phyloP scores from a whole-genome alignment of 2,888 invertebrate genomes.

The Cephus pygmeus region DNA sequence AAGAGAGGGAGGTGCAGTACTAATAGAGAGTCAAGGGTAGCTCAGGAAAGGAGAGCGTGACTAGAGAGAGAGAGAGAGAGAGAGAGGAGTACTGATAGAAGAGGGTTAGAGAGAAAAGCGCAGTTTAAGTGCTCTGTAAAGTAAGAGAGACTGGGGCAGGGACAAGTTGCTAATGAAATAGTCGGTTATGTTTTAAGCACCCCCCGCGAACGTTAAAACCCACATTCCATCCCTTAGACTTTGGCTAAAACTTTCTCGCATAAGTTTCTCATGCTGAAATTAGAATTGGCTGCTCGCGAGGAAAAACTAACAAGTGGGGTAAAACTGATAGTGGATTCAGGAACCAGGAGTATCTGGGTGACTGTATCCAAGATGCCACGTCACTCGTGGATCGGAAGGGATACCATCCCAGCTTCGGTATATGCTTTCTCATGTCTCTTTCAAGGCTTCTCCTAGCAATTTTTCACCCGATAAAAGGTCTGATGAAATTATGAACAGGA shows the following conservation, averaged over 20 bases:
- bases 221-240: not conserved
- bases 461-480: not conserved
- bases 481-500: not conserved
- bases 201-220: conserved; percentile 15
- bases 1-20: conserved; percentile 14
- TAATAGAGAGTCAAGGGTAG: conserved; percentile 10
- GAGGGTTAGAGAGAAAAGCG: not conserved
- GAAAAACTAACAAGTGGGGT: not conserved
- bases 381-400: not conserved
- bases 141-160: conserved; percentile 24
- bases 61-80: conserved; percentile 24
- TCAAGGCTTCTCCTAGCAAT: not conserved
- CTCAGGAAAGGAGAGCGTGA: conserved; percentile 9
- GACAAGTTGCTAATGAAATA: conserved; percentile 51
- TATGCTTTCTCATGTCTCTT: not conserved
- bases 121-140: conserved; percentile 6
- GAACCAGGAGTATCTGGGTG: not conserved
- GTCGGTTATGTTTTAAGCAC: conserved; percentile 50
- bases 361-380: not conserved
- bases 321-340: not conserved
- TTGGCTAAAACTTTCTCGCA: not conserved
- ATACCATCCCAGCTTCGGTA: not conserved
- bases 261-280: not conserved
- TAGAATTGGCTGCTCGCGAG: not conserved
- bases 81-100: conserved; percentile 11